A percentile compares a stretch with the other conserved stretches of the same genome.
These are phyloP conservation scores for Rhodinocichla rosea DNA, from an alignment of 2,113 vertebrate species.

Conservation along the genomic window DNA sequence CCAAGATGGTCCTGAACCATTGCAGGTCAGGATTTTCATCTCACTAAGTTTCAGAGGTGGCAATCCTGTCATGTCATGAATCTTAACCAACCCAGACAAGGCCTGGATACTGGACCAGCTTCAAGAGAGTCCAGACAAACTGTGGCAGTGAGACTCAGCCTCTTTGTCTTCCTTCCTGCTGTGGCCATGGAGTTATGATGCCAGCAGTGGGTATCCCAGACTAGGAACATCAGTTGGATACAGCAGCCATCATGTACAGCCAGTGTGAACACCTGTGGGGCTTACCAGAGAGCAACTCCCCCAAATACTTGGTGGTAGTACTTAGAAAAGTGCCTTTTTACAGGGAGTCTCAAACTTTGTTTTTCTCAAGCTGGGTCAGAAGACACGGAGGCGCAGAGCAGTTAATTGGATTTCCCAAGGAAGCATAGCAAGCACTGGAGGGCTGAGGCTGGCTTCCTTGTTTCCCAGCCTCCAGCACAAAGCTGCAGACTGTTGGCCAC, in stretches of 20 bases:
- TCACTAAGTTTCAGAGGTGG: not conserved
- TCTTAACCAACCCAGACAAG: not conserved
- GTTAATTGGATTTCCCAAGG: conserved; percentile 29
- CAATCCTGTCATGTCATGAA: not conserved
- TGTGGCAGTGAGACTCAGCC: not conserved
- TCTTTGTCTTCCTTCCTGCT: not conserved
- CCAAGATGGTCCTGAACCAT: not conserved
- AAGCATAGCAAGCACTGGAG: not conserved
- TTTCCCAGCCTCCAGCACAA: not conserved
- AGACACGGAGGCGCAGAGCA: not conserved
- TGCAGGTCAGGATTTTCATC: not conserved
- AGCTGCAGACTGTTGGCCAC: not conserved
- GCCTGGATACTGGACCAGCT: not conserved
- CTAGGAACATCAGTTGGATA: not conserved
- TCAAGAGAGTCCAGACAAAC: not conserved
- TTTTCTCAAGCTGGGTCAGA: conserved; percentile 13
- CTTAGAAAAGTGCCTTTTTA: not conserved
- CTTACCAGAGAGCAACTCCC: not conserved
- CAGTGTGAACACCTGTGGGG: not conserved
- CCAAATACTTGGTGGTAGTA: not conserved
- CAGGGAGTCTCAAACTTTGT: not conserved
- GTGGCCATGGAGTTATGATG: rapidly evolving
- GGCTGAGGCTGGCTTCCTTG: not conserved
- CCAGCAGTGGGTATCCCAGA: not conserved
- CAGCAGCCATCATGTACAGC: not conserved